These are phyloP conservation scores for Callinectes sapidus DNA, from an alignment of 2,888 invertebrate species.

Conservation along the genomic window DNA sequence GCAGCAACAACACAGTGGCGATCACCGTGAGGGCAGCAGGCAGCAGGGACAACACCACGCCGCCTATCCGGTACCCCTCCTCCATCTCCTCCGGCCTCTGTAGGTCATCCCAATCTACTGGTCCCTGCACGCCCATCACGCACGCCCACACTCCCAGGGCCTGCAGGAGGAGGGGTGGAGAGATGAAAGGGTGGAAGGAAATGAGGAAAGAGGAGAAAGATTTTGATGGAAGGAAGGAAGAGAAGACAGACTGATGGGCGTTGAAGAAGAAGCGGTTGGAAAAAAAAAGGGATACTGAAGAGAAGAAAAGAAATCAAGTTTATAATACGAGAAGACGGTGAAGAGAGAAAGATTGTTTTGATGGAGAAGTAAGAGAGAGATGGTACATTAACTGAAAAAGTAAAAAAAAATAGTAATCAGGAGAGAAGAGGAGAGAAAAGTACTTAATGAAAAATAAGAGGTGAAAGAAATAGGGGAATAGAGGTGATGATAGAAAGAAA, in stretches of 20 bases:
- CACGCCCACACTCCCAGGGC: constrained; percentile 56
- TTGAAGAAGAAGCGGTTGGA: not conserved
- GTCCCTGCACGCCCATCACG: constrained; percentile 52
- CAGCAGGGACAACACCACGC: constrained; percentile 24
- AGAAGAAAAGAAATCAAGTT: not conserved
- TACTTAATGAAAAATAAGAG: not conserved
- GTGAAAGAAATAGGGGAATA: not conserved
- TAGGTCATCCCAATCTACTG: constrained; percentile 41
- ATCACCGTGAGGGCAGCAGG: constrained; percentile 27
- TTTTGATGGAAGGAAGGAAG: not conserved
- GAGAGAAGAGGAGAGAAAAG: not conserved
- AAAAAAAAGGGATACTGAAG: not conserved
- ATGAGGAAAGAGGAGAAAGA: not conserved
- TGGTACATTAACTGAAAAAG: not conserved
- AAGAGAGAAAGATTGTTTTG: not conserved
- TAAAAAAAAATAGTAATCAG: not conserved
- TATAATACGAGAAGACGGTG: not conserved
- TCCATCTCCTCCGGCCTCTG: constrained; percentile 43
- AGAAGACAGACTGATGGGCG: not conserved
- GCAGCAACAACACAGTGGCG: not conserved
- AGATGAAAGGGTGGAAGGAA: not conserved
- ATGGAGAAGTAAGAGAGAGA: not conserved
- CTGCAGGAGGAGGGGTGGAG: not conserved
- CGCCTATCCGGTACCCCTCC: constrained; percentile 34
- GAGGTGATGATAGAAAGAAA: not conserved